Evolutionary conservation across 2,113 vertebrate genomes (phyloP), one percentile per base, ranked within the genome.

Genomic region (Crocuta crocuta): DNA sequence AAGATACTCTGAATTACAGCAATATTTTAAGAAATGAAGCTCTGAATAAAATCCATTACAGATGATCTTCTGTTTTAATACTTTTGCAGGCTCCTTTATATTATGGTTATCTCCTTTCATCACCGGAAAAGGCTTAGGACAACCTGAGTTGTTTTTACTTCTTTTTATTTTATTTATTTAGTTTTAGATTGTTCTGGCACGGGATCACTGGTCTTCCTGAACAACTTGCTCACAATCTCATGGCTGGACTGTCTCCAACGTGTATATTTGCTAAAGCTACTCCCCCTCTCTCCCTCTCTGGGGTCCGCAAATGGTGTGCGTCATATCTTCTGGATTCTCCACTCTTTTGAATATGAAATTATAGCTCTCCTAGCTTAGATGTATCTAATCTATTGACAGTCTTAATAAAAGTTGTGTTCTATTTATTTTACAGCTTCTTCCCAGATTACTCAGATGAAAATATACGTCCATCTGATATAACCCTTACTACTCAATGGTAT

Each of bases 11-110:
- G 39, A 53, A 96, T 86, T 96, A 97, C 7, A 89, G 24, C 48
- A 93, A 89, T 87, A 92, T 91, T 91, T 53, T 93, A 91, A 95
- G 71, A 96, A 96, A 96, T 73, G 84, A 28, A 61, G 76, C 53
- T 95, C 80, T 92, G 61, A 92, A 94, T 94, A 97, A 91, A 39
- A 88, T 26, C 1, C 68, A 53, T 89, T 26, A 33, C 61, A 85
- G 76, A 80, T 7, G 19, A 96, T 48, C 45, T 96, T 97, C 70
- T 85, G 94, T 81, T 58, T 97, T 21, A 45, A 76, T 82, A 65
- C 79, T 70, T 79, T 92, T 43, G 33, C 58, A 63, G 50, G 71
- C 4, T 82, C 63, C n/a, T 96, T 90, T 80, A 58, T 50, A 53
- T 74, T 45, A 35, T n/a, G 26, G 11, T 71, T 82, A 39, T 23